phyloP scores from a whole-genome alignment of 2,797 vertebrate species.

The Hypotaenidia philippensis region DNA sequence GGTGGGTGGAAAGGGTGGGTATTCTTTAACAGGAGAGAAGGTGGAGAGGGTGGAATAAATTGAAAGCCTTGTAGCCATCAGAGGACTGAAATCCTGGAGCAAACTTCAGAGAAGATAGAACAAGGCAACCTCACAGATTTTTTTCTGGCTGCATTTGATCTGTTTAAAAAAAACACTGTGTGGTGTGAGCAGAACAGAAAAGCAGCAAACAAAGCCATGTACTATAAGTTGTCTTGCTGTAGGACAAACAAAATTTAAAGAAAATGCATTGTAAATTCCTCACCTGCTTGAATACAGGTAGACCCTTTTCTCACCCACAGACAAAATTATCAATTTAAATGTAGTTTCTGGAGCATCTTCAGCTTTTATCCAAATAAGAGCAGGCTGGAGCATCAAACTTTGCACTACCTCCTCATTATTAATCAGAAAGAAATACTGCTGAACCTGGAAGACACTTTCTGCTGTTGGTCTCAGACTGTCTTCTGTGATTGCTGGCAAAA shows the following conservation, averaged over 20 bases:
- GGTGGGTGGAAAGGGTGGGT: no score
- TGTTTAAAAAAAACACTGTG: not conserved
- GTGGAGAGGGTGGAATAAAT: not conserved
- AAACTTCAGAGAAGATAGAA: not conserved
- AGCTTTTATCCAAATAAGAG: not conserved
- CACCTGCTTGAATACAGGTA: not conserved
- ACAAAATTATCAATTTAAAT: not conserved
- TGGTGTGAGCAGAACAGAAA: not conserved
- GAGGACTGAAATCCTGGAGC: not conserved
- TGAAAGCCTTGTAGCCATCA: not conserved
- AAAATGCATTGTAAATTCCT: not conserved
- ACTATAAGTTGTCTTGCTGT: not conserved
- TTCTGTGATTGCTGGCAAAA: not conserved
- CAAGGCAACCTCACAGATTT: not conserved
- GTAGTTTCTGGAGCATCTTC: not conserved
- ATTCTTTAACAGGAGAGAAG: not conserved
- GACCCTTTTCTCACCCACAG: not conserved
- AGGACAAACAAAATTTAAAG: not conserved
- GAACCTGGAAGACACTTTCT: not conserved
- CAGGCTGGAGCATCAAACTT: not conserved
- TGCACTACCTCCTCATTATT: not conserved
- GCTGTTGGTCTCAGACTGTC: not conserved
- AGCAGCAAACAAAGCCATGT: not conserved
- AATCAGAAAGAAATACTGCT: not conserved
- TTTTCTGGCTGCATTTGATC: not conserved